Base-by-base conservation (phyloP, 2,113 vertebrate species). In the Gallinago media region DNA sequence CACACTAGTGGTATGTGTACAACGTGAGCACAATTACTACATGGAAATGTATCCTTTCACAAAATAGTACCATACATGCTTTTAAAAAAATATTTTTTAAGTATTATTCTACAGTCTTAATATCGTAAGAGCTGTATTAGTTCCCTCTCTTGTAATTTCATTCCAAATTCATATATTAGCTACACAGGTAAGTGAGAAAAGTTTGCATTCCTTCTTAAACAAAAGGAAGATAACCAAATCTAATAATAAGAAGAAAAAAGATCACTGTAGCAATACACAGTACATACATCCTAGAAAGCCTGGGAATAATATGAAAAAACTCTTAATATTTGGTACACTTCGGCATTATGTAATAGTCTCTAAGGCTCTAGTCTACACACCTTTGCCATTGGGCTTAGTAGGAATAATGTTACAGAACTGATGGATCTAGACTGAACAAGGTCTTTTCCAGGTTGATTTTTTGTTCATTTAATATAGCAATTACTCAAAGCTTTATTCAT, bases 61-160 rank as follows among this genome's bases (percentile, higher is more conserved):
- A 85, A 42, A 3, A 62, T 0, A 59, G 3, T 12, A 50, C 13
- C 3, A 2, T 1, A 4, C 2, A 8, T 8, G 7, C 2, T 75
- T 77, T 40, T 29, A 3, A 22, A 55, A 59, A 84, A 42, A 27
- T 4, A 9, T 8, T 50, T 75, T 62, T 46, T 0, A 85, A 47
- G 25, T 15, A 31, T 72, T 94, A 82, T 78, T 27, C 2, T 29
- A 6, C 4, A 25, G 9, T 36, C 12, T 50, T 40, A 50, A 49
- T 47, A 34, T 27, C 9, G 15, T 4, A 7, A 49, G 32, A 84
- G 4, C 2, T 68, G 3, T 32, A 22, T 50, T 50, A 34, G 3
- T 22, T 55, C 32, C 68, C 9, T 50, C 10, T 49, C 15, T 6
- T 17, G 22, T 61, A 38, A 29, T 65, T 73, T 58, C n/a, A 10